phyloP scores from a whole-genome alignment of 2,888 invertebrate genomes.

The Halictus quadricinctus region DNA sequence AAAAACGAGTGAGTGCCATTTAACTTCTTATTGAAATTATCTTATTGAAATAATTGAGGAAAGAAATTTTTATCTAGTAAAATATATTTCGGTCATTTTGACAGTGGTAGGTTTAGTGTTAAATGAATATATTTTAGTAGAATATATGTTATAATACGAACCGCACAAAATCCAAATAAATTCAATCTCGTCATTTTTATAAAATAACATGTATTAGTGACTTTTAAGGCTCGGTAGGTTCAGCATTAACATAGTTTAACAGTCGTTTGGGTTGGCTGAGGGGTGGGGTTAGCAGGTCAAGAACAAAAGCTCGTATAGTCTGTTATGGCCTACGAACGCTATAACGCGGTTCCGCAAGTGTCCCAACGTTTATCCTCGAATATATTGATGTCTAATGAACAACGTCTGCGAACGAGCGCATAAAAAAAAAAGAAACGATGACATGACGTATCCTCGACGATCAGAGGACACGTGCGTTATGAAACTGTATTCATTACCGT shows the following conservation, averaged over 20 bases:
- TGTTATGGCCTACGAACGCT: not conserved
- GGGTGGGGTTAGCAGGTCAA: not conserved
- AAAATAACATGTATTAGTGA: no score
- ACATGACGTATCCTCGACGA: not conserved
- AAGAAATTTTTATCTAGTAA: not conserved
- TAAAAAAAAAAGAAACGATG: not conserved
- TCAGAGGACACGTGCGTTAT: not conserved
- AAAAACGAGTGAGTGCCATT: no score
- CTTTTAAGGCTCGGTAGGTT: no score
- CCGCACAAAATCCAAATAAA: no score
- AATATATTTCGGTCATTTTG: no score
- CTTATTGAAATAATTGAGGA: not conserved
- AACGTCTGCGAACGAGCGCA: not conserved
- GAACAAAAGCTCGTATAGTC: not conserved
- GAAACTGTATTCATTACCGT: constrained; percentile 13
- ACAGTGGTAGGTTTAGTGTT: no score
- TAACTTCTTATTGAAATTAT: no score
- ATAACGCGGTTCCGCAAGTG: not conserved
- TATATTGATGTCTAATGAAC: not conserved
- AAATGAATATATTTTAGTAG: no score
- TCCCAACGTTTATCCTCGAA: not conserved
- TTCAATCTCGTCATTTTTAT: no score
- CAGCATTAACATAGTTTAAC: not conserved
- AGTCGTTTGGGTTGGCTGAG: not conserved
- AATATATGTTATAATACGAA: no score